phyloP scores from a whole-genome alignment of 1,140 invertebrate species.

The Sarcophaga peregrina region DNA sequence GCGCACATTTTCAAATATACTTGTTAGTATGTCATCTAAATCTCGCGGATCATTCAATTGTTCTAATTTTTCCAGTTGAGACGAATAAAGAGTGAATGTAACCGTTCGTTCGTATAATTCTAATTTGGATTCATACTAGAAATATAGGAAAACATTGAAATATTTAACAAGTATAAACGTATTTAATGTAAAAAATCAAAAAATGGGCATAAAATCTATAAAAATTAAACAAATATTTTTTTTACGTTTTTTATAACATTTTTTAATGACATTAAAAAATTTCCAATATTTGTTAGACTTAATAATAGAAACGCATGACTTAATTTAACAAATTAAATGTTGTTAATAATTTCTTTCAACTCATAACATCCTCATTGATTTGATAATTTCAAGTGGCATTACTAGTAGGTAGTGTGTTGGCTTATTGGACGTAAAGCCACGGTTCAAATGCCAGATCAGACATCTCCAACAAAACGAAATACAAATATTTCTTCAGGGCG shows the following conservation, averaged over 20 bases:
- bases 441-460: no score
- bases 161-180: not conserved
- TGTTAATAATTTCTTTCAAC: no score
- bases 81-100: slow-evolving; percentile 47
- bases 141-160: not conserved
- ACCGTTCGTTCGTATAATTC: slow-evolving; percentile 51
- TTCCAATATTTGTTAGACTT: not conserved
- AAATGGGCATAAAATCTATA: no score
- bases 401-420: no score
- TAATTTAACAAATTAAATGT: no score
- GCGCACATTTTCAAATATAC: slow-evolving; percentile 51
- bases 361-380: no score
- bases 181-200: not conserved
- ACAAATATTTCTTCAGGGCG: no score
- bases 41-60: slow-evolving; percentile 57
- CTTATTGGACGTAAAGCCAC: no score
- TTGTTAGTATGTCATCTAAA: slow-evolving; percentile 53
- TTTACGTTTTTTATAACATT: not conserved
- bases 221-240: not conserved
- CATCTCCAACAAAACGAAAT: no score
- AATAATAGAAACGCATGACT: no score
- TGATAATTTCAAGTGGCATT: no score
- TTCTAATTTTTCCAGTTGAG: slow-evolving; percentile 51
- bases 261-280: no score
- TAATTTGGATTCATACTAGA: slow-evolving; percentile 49